Percentiles rank a stretch among this genome's conserved stretches.
These are phyloP conservation scores for Mythimna vitellina DNA, from an alignment of 2,888 invertebrate genomes.

Conservation along the genomic window DNA sequence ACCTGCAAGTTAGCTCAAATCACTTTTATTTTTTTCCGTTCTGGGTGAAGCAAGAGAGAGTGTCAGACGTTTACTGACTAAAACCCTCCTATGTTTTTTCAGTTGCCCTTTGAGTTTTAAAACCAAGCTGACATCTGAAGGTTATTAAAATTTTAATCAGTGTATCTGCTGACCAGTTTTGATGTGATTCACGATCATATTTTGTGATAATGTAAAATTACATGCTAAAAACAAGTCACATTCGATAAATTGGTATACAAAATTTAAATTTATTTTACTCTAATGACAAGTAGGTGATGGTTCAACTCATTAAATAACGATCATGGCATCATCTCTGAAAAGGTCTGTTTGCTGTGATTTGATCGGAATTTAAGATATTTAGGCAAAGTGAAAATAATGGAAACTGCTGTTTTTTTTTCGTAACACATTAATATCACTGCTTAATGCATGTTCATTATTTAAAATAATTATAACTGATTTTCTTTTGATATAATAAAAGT, in stretches of 20 bases:
- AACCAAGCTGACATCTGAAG: not conserved
- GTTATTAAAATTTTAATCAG: not conserved
- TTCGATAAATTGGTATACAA: not conserved
- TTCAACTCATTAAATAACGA: not conserved
- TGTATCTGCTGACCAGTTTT: not conserved
- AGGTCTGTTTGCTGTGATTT: no score
- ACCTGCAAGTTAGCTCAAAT: not conserved
- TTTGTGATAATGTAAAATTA: constrained; percentile 6
- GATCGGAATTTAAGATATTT: not conserved
- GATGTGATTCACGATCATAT: constrained; percentile 1
- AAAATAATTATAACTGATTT: no score
- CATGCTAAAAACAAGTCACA: not conserved
- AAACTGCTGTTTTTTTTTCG: not conserved
- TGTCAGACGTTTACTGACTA: no score
- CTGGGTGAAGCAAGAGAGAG: no score
- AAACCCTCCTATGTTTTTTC: no score
- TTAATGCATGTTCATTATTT: no score
- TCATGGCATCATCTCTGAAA: not conserved
- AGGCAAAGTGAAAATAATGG: not conserved
- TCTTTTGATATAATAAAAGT: no score
- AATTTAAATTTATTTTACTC: not conserved
- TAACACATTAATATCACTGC: no score
- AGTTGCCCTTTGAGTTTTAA: no score
- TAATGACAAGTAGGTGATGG: not conserved
- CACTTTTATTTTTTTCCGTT: no score